Percentiles rank a stretch among this genome's conserved stretches.
phyloP scores from a whole-genome alignment of 2,797 vertebrate genomes.

The Channa striata region DNA sequence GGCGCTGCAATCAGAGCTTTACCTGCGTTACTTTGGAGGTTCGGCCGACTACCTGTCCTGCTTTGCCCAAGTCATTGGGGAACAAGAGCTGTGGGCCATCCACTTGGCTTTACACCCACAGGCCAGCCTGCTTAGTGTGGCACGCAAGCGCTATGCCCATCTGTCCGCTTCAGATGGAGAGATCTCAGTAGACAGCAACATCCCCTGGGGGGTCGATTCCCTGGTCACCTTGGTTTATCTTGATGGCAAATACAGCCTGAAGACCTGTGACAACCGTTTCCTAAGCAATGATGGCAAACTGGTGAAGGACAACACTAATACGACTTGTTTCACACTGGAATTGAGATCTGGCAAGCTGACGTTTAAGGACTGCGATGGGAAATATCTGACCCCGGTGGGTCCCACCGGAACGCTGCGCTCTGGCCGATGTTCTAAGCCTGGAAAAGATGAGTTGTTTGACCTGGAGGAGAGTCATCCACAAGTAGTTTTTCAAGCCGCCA shows the following conservation, averaged over 20 bases:
- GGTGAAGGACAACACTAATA: slow-evolving; percentile 86
- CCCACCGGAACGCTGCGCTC: slow-evolving; percentile 92
- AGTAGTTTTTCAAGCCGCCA: slow-evolving; percentile 93
- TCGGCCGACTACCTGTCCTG: slow-evolving; percentile 93
- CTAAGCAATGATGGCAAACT: slow-evolving; percentile 92
- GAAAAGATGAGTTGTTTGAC: slow-evolving; percentile 97
- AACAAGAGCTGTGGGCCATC: slow-evolving; percentile 93
- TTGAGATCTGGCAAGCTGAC: slow-evolving; percentile 94
- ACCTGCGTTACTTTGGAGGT: slow-evolving; percentile 94
- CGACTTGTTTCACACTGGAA: slow-evolving; percentile 91
- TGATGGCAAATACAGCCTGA: slow-evolving; percentile 93
- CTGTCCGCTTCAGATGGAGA: slow-evolving; percentile 91
- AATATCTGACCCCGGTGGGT: slow-evolving; percentile 92
- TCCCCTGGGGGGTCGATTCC: slow-evolving; percentile 95
- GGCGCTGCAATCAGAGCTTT: slow-evolving; percentile 91
- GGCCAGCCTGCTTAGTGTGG: slow-evolving; percentile 93
- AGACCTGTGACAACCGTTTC: slow-evolving; percentile 93
- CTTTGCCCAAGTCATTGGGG: slow-evolving; percentile 91
- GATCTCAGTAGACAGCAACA: slow-evolving; percentile 92
- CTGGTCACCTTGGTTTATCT: slow-evolving; percentile 93
- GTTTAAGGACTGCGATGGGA: slow-evolving; percentile 95
- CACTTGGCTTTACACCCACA: slow-evolving; percentile 97
- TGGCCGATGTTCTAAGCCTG: slow-evolving; percentile 91
- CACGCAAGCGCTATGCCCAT: slow-evolving; percentile 95
- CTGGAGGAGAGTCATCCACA: slow-evolving; percentile 97